Conservation (phyloP, 2,888 invertebrate genomes). For the Achlya flavicornis region DNA sequence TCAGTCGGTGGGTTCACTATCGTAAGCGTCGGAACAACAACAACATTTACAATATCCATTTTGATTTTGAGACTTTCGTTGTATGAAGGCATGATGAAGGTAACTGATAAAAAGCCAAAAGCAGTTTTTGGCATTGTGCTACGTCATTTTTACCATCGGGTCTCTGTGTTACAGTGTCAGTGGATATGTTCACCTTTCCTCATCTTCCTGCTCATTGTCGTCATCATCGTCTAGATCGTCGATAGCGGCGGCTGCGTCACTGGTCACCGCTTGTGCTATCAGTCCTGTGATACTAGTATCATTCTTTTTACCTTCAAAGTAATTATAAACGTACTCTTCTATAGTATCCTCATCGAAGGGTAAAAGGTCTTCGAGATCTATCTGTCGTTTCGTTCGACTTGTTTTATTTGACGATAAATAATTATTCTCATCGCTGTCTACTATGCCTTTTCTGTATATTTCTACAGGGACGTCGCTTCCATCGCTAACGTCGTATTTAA, state of each 20-base stretch:
- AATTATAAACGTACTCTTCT: conserved; percentile 72
- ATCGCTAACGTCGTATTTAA: conserved; percentile 83
- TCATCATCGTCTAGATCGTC: conserved; percentile 61
- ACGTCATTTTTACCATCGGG: conserved; percentile 42
- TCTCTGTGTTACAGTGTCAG: conserved; percentile 24
- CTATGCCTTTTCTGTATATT: conserved; percentile 85
- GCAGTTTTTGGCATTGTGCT: conserved; percentile 58
- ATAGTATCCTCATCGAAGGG: conserved; percentile 74
- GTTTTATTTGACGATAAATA: conserved; percentile 48
- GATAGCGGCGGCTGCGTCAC: conserved; percentile 56
- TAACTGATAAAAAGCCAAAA: conserved; percentile 45
- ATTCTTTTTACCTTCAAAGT: conserved; percentile 67
- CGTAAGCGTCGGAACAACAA: background rate
- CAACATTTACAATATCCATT: background rate
- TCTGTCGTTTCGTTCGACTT: conserved; percentile 60
- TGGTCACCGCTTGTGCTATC: conserved; percentile 69
- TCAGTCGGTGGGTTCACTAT: conserved; percentile 2
- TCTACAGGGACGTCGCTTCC: conserved; percentile 80
- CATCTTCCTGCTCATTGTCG: conserved; percentile 45
- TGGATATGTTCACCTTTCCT: conserved; percentile 52
- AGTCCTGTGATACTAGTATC: conserved; percentile 69
- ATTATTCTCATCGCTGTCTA: conserved; percentile 78
- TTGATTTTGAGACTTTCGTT: background rate
- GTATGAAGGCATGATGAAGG: conserved; percentile 35
- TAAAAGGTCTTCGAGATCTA: conserved; percentile 70